A percentile compares a stretch with the other conserved stretches of the same genome.
These are phyloP conservation scores for Onychomys torridus DNA, from an alignment of 2,797 vertebrate species.

Conservation along the genomic window DNA sequence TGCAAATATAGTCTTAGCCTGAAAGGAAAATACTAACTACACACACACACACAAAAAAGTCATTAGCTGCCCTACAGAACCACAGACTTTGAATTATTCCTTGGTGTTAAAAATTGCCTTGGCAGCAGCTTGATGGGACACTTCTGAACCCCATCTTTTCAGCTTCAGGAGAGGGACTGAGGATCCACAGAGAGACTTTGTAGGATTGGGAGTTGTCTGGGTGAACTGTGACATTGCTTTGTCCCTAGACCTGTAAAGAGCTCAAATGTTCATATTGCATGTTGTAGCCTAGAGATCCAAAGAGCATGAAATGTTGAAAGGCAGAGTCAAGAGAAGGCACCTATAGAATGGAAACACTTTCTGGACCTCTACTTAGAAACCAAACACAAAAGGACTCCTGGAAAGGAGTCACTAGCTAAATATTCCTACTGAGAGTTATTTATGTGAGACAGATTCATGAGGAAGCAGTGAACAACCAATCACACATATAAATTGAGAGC, in stretches of 20 bases:
- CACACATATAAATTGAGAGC: slow-evolving; percentile 8
- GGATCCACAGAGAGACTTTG: neutral
- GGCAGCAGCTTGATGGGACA: neutral
- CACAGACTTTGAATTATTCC: neutral
- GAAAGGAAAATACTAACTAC: slow-evolving; percentile 19
- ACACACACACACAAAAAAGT: neutral
- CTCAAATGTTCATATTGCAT: neutral
- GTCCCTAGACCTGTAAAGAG: neutral
- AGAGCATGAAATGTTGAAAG: neutral
- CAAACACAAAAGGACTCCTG: neutral
- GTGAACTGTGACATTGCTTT: neutral
- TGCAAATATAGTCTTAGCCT: neutral
- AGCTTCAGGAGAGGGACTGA: neutral
- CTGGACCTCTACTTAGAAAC: slow-evolving; percentile 12
- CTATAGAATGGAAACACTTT: neutral
- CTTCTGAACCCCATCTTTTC: neutral
- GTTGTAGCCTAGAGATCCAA: neutral
- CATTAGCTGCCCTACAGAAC: neutral
- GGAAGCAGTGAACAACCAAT: neutral
- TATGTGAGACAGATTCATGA: slow-evolving; percentile 10
- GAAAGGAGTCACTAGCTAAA: slow-evolving; percentile 36
- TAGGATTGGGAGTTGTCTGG: neutral
- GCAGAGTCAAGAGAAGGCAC: neutral
- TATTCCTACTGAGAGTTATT: neutral
- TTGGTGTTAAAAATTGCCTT: neutral